These are phyloP conservation scores for Ophion slaviceki DNA, from an alignment of 2,888 invertebrate genomes.

Conservation along the genomic window DNA sequence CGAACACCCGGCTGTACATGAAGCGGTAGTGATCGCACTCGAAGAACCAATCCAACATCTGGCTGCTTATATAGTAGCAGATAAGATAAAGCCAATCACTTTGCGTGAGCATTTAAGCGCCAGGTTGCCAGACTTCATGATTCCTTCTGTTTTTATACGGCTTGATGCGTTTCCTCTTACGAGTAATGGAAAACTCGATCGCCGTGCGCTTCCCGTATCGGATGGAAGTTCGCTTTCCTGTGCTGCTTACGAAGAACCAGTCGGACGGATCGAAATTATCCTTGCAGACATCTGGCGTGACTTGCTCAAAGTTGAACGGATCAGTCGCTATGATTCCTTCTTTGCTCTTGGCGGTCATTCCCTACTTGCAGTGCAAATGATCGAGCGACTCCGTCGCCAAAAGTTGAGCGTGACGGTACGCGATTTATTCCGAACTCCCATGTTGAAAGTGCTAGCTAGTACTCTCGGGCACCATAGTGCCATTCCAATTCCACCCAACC, in stretches of 20 bases:
- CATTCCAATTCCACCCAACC: background rate
- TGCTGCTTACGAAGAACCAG: conserved; percentile 7
- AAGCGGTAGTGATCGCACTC: background rate
- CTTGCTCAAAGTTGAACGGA: background rate
- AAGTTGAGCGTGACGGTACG: background rate
- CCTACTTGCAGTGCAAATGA: conserved; percentile 2
- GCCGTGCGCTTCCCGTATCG: background rate
- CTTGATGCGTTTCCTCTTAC: conserved; percentile 4
- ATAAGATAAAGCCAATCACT: background rate
- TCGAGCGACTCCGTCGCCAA: background rate
- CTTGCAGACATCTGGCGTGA: conserved; percentile 21
- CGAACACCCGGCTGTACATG: conserved; percentile 13
- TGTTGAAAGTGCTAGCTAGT: background rate
- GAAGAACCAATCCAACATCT: background rate
- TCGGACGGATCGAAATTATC: conserved; percentile 1
- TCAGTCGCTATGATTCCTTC: conserved; percentile 24
- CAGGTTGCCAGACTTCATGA: conserved; percentile 22
- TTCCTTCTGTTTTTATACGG: conserved; percentile 2
- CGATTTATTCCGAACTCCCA: conserved; percentile 4
- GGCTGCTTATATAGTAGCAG: conserved; percentile 9
- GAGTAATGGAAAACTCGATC: conserved; percentile 15
- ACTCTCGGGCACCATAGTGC: background rate
- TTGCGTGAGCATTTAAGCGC: conserved; percentile 18
- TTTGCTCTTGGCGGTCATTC: conserved; percentile 32
- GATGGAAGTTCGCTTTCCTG: background rate